Base-by-base conservation (phyloP, 1,140 invertebrate genomes). In the Hylyphantes graminicola region DNA sequence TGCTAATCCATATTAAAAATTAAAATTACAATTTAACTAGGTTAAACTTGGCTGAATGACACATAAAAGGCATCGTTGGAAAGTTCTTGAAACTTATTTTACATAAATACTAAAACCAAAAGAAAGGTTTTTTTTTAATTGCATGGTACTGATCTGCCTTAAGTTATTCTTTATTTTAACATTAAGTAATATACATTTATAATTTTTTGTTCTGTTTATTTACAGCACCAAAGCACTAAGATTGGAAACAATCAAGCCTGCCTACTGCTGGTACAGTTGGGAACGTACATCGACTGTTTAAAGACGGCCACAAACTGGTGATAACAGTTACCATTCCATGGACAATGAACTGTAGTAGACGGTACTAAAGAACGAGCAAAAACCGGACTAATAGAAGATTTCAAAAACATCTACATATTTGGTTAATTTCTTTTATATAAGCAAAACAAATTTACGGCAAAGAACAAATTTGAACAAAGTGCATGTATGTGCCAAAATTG, bases 231-330 rank as follows among this genome's bases (percentile, higher is more conserved):
- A 76, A 53, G 15, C 64, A 76, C 15, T 76, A 19, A 63, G 64
- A 12, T 13, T 7, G 72, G 19, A 57, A 57, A 6, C 54, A 17
- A 57, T 5, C 51, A 17, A 51, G 51, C 50, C 72, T 74, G 12
- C 72, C 21, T 35, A 57, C 72, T 74, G 72, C 72, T 59, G 72
- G 72, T 59, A 5, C 72, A 74, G 72, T 74, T 74, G 55, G 21
- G 54, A 17, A 15, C 19, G 51, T 53, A 70, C 50, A 53, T 70
- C 50, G 54, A 74, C 19, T 15, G 15, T 73, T 17, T 48, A n/a
- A 55, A 74, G 15, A 21, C 21, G 54, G 15, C 10, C 21, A 10
- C 57, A 17, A 48, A 21, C 10, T 21, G 35, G 72, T 57, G 72
- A 57, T 74, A 70, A n/a, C 51, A 12, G 12, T 17, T 70, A 70